Conservation (phyloP, 1,140 invertebrate genomes). For the Geopemphigus sp. region DNA sequence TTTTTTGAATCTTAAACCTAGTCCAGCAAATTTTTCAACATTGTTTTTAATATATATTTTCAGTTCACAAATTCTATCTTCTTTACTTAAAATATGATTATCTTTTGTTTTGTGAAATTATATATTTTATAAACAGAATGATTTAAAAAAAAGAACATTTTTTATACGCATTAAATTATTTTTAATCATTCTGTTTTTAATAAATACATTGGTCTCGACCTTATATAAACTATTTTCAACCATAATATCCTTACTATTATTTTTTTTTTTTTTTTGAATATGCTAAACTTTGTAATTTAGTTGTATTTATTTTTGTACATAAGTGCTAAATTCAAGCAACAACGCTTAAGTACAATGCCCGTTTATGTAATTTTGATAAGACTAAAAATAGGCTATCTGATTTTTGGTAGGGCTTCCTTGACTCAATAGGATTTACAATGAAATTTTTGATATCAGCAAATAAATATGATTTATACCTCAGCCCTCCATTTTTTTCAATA, state of each 20-base stretch:
- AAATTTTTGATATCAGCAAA: background rate
- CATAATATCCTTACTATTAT: background rate
- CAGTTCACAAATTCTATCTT: slow-evolving; percentile 13
- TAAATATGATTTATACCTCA: slow-evolving; percentile 23
- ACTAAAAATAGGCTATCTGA: slow-evolving; percentile 17
- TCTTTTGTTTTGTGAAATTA: slow-evolving; percentile 43
- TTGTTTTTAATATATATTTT: slow-evolving; percentile 21
- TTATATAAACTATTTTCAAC: slow-evolving; percentile 19
- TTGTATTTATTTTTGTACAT: slow-evolving; percentile 46
- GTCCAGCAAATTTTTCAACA: slow-evolving; percentile 31
- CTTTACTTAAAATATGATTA: slow-evolving; percentile 24
- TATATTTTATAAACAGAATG: slow-evolving; percentile 40
- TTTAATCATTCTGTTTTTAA: slow-evolving; percentile 38
- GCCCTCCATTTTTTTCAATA: slow-evolving; percentile 9
- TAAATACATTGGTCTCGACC: slow-evolving; percentile 6
- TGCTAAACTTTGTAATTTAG: slow-evolving; percentile 39
- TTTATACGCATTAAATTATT: slow-evolving; percentile 19
- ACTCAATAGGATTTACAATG: slow-evolving; percentile 34
- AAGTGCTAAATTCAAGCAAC: slow-evolving; percentile 17
- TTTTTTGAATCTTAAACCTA: slow-evolving; percentile 17
- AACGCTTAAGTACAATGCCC: slow-evolving; percentile 36
- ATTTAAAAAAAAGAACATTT: slow-evolving; percentile 33
- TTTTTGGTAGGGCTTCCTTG: slow-evolving; percentile 28
- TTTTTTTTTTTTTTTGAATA: background rate
- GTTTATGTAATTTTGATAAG: slow-evolving; percentile 28